These are phyloP conservation scores for Lacanobia wlatinum DNA, from an alignment of 2,888 invertebrate species.

Conservation along the genomic window DNA sequence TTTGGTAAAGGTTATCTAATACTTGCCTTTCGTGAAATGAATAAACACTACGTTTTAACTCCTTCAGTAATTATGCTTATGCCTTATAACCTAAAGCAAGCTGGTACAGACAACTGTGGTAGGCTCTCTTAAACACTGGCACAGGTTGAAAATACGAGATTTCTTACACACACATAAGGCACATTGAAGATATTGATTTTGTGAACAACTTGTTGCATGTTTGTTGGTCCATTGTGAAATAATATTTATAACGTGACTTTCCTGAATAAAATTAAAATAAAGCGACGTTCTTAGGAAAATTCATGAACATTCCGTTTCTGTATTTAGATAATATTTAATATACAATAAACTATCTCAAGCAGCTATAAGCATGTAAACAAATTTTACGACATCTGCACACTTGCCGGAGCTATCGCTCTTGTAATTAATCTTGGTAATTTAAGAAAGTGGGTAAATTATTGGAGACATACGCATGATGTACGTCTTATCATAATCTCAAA, in stretches of 20 bases:
- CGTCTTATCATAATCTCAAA: constrained; percentile 68
- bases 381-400: constrained; percentile 53
- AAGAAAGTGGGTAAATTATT: constrained; percentile 55
- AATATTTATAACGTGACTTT: constrained; percentile 46
- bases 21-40: constrained; percentile 2
- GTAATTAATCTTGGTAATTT: constrained; percentile 62
- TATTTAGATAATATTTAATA: constrained; percentile 51
- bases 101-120: neutral
- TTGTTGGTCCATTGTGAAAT: constrained; percentile 70
- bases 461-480: constrained; percentile 59
- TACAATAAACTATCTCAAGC: constrained; percentile 47
- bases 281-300: constrained; percentile 13
- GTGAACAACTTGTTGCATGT: constrained; percentile 85
- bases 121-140: constrained; percentile 3
- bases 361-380: constrained; percentile 28
- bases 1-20: constrained; percentile 33
- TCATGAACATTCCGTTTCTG: constrained; percentile 34
- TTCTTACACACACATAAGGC: constrained; percentile 20
- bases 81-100: neutral
- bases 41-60: constrained; percentile 7
- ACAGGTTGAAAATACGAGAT: constrained; percentile 2
- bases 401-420: constrained; percentile 39
- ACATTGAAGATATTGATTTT: constrained; percentile 66
- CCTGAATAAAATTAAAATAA: constrained; percentile 27
- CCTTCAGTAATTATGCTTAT: neutral